phyloP scores from a whole-genome alignment of 2,888 invertebrate genomes.

The Chouioia cunea region DNA sequence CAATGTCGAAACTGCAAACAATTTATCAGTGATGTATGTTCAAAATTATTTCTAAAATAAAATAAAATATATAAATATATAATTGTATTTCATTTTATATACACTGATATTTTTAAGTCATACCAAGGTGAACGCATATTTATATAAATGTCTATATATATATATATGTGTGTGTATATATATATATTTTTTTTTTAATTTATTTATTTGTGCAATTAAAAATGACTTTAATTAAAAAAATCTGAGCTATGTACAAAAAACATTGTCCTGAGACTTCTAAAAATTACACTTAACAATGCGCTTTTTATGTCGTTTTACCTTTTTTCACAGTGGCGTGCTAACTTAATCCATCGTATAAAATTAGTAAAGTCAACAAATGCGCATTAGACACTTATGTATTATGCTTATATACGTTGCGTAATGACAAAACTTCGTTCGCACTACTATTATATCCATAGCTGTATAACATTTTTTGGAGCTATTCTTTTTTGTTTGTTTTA shows the following conservation, averaged over 20 bases:
- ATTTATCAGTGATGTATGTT: slow-evolving; percentile 31
- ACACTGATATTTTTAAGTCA: slow-evolving; percentile 35
- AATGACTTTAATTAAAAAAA: slow-evolving; percentile 28
- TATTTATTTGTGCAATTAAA: slow-evolving; percentile 46
- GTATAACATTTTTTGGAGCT: too few relatives aligned
- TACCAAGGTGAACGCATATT: slow-evolving; percentile 31
- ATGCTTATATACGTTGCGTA: slow-evolving; percentile 14
- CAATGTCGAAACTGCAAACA: slow-evolving; percentile 43
- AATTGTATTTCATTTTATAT: slow-evolving; percentile 30
- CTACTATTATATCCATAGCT: not conserved
- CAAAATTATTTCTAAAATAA: slow-evolving; percentile 39
- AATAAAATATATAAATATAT: slow-evolving; percentile 39
- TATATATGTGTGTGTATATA: too few relatives aligned
- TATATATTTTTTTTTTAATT: too few relatives aligned
- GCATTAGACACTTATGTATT: slow-evolving; percentile 26
- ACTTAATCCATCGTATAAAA: slow-evolving; percentile 30
- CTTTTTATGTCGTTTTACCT: slow-evolving; percentile 29
- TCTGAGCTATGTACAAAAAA: slow-evolving; percentile 43
- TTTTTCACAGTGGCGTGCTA: slow-evolving; percentile 20
- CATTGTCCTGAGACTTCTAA: slow-evolving; percentile 28
- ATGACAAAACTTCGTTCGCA: slow-evolving; percentile 31
- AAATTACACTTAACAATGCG: slow-evolving; percentile 28
- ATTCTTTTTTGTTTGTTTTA: slow-evolving; percentile 5
- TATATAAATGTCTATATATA: not conserved
- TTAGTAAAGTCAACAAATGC: slow-evolving; percentile 39